Evolutionary conservation across 2,113 vertebrate species (phyloP).

Genomic region (Silurus meridionalis): DNA sequence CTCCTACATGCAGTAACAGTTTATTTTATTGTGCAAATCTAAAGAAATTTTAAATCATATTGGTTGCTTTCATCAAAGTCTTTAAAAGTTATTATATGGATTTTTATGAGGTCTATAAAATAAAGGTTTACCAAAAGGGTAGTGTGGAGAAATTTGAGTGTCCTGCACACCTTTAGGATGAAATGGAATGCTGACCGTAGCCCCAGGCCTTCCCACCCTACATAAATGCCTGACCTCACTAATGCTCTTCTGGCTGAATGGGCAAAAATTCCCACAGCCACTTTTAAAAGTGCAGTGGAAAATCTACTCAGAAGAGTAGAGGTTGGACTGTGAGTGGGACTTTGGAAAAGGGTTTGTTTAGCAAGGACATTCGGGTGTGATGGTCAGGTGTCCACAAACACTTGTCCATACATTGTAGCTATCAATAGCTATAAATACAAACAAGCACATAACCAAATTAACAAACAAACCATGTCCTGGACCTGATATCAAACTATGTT

Average conservation of each 20-base stretch:
- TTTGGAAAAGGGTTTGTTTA: background rate
- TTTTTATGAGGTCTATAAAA: background rate
- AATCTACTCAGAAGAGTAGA: background rate
- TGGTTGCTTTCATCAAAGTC: background rate
- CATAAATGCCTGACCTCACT: background rate
- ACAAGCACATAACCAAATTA: background rate
- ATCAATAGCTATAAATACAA: background rate
- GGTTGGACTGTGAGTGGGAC: background rate
- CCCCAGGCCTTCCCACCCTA: background rate
- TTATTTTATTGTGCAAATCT: background rate
- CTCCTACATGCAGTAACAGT: background rate
- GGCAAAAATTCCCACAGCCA: background rate
- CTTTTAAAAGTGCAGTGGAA: background rate
- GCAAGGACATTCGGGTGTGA: background rate
- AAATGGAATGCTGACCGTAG: background rate
- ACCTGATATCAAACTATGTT: constrained; percentile 15
- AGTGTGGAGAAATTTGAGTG: background rate
- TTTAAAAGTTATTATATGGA: background rate
- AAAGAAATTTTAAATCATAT: background rate
- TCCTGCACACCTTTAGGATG: background rate
- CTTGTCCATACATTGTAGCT: background rate
- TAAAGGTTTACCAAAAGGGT: background rate
- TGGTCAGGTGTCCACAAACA: background rate
- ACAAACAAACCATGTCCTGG: background rate
- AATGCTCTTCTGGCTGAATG: background rate